Base-by-base conservation (phyloP, 2,797 vertebrate species). In the Spea hammondii region DNA sequence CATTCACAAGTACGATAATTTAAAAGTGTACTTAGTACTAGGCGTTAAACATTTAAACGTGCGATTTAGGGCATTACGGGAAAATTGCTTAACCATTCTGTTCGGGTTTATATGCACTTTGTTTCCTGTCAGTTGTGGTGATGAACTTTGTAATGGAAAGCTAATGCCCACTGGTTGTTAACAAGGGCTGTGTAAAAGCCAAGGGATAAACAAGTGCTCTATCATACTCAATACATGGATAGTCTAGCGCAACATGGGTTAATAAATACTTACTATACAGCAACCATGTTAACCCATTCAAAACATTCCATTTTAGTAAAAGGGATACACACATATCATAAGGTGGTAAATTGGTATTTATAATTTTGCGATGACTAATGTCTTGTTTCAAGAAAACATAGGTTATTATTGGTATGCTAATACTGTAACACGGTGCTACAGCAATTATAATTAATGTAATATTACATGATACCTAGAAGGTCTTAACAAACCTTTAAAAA, bases 61-160 rank as follows among this genome's bases (percentile, higher is more conserved):
- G 32, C 83, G 65, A 82, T 83, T 78, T 83, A 83, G 84, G 83
- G 50, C 79, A 65, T 84, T 86, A 83, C 77, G 80, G 70, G 65
- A 67, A 85, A 86, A 87, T 83, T 83, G 81, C 73, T 84, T 84
- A 81, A 86, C 14, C 6, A 48, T 6, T 12, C 47, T 73, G 54
- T 80, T 88, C 78, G 48, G 67, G 83, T 88, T 85, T 83, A 79
- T 45, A 80, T 68, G 64, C 65, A 74, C 45, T 79, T 83, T 83
- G 47, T 78, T 88, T 84, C 76, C 75, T 85, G 72, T 82, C 73
- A 82, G 10, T 82, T 84, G 13, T 77, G 32, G 78, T 78, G 84
- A 83, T 55, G 53, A 87, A 84, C 80, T 86, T 82, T 72, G 75
- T 66, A 83, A 87, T 78, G 60, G 79, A 86, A 85, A 88, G 59